These are phyloP conservation scores for Corythornis leucogaster DNA, from an alignment of 2,797 vertebrate genomes.

Conservation along the genomic window DNA sequence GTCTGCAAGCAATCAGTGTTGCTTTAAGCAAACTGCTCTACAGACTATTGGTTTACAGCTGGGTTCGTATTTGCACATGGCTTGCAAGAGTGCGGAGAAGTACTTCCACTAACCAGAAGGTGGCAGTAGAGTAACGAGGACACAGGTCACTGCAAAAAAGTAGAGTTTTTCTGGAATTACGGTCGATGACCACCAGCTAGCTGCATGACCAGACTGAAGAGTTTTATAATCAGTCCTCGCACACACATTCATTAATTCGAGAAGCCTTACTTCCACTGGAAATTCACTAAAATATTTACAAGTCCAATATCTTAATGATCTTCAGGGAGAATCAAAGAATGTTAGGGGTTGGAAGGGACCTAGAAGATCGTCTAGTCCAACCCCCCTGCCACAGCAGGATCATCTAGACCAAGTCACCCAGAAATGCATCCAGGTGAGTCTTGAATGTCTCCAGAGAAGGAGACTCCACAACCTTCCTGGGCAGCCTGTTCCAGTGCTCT, in stretches of 20 bases:
- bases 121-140: neutral
- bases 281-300: neutral
- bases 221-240: neutral
- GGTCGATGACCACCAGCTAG: fast-evolving
- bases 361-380: too few species aligned
- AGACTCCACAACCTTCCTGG: too few species aligned
- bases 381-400: too few species aligned
- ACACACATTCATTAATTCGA: neutral
- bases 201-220: neutral
- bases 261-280: neutral
- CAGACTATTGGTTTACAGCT: fast-evolving
- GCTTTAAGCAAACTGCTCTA: neutral
- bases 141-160: too few species aligned
- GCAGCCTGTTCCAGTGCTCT: too few species aligned
- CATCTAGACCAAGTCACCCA: too few species aligned
- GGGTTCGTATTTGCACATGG: too few species aligned
- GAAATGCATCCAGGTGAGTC: too few species aligned
- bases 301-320: neutral
- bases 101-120: neutral
- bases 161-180: fast-evolving
- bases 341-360: too few species aligned
- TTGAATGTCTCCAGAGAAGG: too few species aligned
- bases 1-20: neutral
- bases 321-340: neutral
- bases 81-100: neutral